Conservation (phyloP, 2,113 vertebrate genomes). For the Rhodinocichla rosea region DNA sequence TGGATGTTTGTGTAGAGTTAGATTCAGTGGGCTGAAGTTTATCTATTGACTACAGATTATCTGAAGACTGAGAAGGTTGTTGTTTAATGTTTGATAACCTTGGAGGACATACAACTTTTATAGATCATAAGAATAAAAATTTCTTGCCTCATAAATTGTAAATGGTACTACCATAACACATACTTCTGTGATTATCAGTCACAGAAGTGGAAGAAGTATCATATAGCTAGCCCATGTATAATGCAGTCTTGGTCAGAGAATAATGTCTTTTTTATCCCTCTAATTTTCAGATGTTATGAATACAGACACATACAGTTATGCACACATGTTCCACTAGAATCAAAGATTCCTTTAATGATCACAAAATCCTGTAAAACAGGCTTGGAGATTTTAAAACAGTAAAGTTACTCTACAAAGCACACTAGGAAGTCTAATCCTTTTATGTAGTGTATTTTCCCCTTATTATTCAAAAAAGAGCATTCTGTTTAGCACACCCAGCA, state of each 20-base stretch:
- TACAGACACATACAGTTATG: neutral
- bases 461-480: constrained; percentile 1
- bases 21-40: neutral
- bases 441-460: neutral
- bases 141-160: neutral
- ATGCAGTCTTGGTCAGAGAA: neutral
- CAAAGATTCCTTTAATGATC: neutral
- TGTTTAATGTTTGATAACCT: neutral
- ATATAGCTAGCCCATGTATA: neutral
- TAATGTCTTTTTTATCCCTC: neutral
- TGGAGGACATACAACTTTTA: neutral
- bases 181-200: neutral
- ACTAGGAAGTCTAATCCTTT: neutral
- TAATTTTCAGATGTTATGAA: neutral
- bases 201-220: neutral
- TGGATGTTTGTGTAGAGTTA: neutral
- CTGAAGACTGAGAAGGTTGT: neutral
- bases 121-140: neutral
- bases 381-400: neutral
- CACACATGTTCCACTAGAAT: neutral
- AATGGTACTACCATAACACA: neutral
- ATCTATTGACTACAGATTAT: neutral
- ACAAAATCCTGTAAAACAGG: constrained; percentile 8
- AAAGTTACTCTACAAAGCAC: constrained; percentile 4
- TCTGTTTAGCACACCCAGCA: constrained; percentile 26